A percentile compares a stretch with the other conserved stretches of the same genome.
phyloP scores from a whole-genome alignment of 2,888 invertebrate species.

The Drosophila silvestris region DNA sequence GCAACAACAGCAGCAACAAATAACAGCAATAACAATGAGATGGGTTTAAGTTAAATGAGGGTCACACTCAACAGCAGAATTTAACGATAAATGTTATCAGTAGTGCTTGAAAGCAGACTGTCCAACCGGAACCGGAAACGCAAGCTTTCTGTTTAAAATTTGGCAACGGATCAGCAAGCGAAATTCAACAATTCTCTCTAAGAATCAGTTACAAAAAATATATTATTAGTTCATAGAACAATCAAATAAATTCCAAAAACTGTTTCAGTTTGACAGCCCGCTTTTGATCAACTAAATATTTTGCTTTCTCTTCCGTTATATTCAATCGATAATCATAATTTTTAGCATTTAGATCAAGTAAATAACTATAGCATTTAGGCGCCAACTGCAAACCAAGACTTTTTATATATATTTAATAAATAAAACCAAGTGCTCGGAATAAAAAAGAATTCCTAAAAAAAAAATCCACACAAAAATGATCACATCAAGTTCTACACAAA shows the following conservation, averaged over 20 bases:
- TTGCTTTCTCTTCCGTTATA: not conserved
- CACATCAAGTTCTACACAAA: conserved; percentile 26
- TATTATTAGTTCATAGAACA: not conserved
- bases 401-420: not conserved
- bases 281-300: not conserved
- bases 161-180: not conserved
- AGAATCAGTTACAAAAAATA: not conserved
- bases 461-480: conserved; percentile 16
- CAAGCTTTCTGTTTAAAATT: not conserved
- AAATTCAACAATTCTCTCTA: too few species aligned
- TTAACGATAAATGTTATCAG: conserved; percentile 7
- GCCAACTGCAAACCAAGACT: conserved; percentile 30
- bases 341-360: not conserved
- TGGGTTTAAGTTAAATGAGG: conserved; percentile 18
- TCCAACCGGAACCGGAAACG: not conserved
- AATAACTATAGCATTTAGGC: conserved; percentile 22
- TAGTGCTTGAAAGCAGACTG: conserved; percentile 6
- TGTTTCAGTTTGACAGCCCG: not conserved
- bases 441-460: not conserved
- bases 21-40: conserved; percentile 7
- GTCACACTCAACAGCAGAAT: conserved; percentile 20
- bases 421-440: conserved; percentile 11
- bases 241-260: too few species aligned
- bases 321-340: not conserved
- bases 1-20: not conserved